Base-by-base conservation (phyloP, 2,113 vertebrate species). In the Scopus umbretta region DNA sequence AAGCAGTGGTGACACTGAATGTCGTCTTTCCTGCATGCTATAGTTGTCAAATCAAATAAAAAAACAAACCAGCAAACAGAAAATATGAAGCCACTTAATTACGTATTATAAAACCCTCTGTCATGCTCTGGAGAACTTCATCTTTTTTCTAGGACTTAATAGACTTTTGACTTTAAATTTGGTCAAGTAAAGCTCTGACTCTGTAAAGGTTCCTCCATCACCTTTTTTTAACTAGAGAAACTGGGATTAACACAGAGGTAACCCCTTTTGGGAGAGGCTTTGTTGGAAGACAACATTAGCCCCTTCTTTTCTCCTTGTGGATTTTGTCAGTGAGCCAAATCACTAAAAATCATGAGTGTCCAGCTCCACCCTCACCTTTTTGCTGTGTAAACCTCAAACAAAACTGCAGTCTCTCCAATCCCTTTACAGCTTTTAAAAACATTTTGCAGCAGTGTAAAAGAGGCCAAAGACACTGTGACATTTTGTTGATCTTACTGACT, bases 401-500 rank as follows among this genome's bases (percentile, higher is more conserved):
- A 50, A 91, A 59, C 9, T 38, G 90, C 4, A 38, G 11, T 26
- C 25, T 68, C 34, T 13, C 19, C 23, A 40, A 8, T 32, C 14
- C 32, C 59, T 83, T 43, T 45, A 7, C 21, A n/a, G 18, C 42
- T 79, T 73, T 56, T 16, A 56, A 78, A 78, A n/a, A 26, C 5
- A 12, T 92, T 97, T 70, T 76, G 5, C 19, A 73, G 26, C 72
- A 25, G 52, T 50, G 65, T 93, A 84, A 95, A 97, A 97, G 73
- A 97, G 58, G 92, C 21, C 89, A 84, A 63, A 93, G 65, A 75
- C 43, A 84, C 11, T 26, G 36, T 91, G 84, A 38, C 32, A 79
- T 96, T 98, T 94, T 94, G 83, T 89, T 94, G 81, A 42, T 89
- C 26, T 71, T 80, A 85, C 45, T 74, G 72, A 89, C 40, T 95